Evolutionary conservation across 2,797 vertebrate species (phyloP), one percentile per base, ranked within the genome.

Genomic region (Paramormyrops hopkinsi): DNA sequence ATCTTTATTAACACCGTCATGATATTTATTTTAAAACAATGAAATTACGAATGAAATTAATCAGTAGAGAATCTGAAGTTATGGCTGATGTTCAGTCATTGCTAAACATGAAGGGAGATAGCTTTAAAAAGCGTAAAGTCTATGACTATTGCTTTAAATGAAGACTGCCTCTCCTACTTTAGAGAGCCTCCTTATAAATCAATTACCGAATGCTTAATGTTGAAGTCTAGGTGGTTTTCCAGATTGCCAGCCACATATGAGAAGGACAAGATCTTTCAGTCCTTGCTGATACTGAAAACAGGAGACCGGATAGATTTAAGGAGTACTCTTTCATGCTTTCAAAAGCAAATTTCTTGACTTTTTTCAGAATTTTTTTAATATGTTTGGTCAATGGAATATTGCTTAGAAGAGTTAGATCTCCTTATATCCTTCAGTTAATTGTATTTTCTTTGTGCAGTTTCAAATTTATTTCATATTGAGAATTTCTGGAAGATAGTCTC

Each of bases 381-480:
- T 83, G 17, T 83, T 48, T 73, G 88, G 79, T 44, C 51, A 56
- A 17, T 73, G 65, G 65, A 73, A 73, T 73, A 73, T 73, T 37
- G 65, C 65, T 73, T 37, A 73, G 65, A 12, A 25, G 62, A 37
- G 29, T 73, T 73, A 17, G 29, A 37, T 37, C 65, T 33, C 65
- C 33, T 73, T 44, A 88, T 25, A 22, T 48, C 73, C 19, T 82
- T 29, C 65, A 37, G 51, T 65, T 88, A 76, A 53, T 73, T 76
- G 65, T 73, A 65, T 88, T 88, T 69, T 82, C 33, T 14, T 59
- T 22, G 33, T 22, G 88, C 17, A 88, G 48, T 88, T 51, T 56
- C 29, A 54, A 79, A 12, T 51, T 51, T 41, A 59, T 82, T 82
- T 59, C 90, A 89, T 54, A 87, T 73, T 73, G 65, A 73, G 25